Conservation (phyloP, 2,888 invertebrate species). For the Xestia c-nigrum region DNA sequence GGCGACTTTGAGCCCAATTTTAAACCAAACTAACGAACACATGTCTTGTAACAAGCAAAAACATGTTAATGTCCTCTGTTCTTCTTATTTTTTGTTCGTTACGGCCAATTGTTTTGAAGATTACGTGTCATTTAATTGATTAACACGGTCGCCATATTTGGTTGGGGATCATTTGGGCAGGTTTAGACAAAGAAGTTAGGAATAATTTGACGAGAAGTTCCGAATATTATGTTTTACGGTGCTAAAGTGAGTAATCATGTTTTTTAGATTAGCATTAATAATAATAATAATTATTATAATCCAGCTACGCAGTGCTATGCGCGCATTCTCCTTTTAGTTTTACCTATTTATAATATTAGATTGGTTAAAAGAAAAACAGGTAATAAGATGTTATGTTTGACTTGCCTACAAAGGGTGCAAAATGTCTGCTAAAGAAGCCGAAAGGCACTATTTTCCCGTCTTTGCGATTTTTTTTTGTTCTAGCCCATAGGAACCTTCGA, state of each 20-base stretch:
- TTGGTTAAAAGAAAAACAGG: too few relatives aligned
- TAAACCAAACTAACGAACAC: conserved; percentile 49
- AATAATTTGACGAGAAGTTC: background rate
- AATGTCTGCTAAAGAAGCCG: too few relatives aligned
- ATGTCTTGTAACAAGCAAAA: conserved; percentile 51
- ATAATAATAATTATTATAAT: too few relatives aligned
- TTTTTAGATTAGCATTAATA: conserved; percentile 2
- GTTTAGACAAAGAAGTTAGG: conserved; percentile 33
- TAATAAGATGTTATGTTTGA: too few relatives aligned
- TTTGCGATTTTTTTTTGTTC: too few relatives aligned
- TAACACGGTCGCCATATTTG: conserved; percentile 41
- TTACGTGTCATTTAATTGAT: conserved; percentile 55
- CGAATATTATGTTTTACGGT: background rate
- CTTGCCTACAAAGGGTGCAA: too few relatives aligned
- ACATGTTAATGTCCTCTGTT: conserved; percentile 36
- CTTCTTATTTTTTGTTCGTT: conserved; percentile 57
- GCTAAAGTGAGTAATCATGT: background rate
- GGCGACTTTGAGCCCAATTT: conserved; percentile 53
- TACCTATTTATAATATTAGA: too few relatives aligned
- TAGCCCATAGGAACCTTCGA: too few relatives aligned
- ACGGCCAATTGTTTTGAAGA: conserved; percentile 52
- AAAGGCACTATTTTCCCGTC: too few relatives aligned
- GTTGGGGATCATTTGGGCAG: conserved; percentile 14
- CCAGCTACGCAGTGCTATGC: too few relatives aligned
- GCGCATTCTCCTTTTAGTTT: too few relatives aligned